phyloP scores from a whole-genome alignment of 2,888 invertebrate genomes.

The Pristionchus entomophagus region DNA sequence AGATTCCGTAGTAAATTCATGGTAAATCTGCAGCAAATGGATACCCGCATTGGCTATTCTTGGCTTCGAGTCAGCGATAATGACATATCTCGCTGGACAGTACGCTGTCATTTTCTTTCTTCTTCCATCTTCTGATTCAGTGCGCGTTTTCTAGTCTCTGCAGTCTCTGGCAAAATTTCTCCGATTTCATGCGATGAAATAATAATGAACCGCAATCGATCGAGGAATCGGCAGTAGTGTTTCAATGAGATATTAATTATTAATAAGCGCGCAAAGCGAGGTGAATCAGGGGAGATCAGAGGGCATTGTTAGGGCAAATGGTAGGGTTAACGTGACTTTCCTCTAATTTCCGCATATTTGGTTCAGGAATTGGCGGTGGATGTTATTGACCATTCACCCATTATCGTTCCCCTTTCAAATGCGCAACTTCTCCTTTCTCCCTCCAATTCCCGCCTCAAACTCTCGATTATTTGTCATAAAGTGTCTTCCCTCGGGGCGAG shows the following conservation, averaged over 20 bases:
- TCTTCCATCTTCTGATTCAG: neutral
- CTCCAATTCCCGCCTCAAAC: neutral
- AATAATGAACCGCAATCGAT: neutral
- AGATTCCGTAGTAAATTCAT: no score
- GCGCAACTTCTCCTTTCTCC: neutral
- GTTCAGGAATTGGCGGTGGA: no score
- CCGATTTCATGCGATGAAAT: neutral
- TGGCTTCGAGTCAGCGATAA: no score
- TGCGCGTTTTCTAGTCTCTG: constrained; percentile 2
- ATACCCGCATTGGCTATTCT: no score
- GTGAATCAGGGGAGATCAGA: no score
- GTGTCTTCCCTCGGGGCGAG: neutral
- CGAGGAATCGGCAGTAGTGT: no score
- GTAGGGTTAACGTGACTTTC: no score
- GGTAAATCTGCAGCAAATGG: no score
- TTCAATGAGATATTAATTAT: neutral
- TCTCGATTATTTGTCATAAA: constrained; percentile 43
- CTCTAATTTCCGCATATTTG: no score
- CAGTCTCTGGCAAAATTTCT: neutral
- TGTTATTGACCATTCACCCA: constrained; percentile 3
- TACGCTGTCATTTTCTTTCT: neutral
- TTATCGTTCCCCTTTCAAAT: neutral
- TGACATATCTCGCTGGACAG: no score
- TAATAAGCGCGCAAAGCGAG: neutral
- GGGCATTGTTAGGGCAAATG: no score